These are phyloP conservation scores for Acholoe squamosa DNA, from an alignment of 2,888 invertebrate genomes.

Conservation along the genomic window DNA sequence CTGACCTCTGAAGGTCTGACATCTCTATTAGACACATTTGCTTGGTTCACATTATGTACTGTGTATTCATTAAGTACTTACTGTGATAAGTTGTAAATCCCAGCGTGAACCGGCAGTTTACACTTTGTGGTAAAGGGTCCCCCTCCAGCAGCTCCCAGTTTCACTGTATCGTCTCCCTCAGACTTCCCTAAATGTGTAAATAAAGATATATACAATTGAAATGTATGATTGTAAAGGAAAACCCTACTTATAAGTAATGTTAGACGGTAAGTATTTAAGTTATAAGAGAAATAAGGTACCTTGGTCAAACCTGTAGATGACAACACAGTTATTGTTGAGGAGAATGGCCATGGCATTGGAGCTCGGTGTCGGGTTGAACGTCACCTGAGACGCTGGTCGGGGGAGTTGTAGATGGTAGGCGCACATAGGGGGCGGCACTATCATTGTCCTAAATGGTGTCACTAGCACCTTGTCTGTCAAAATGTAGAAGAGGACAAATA, in stretches of 20 bases:
- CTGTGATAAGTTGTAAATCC: background rate
- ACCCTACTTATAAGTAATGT: no score
- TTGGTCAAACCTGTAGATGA: conserved; percentile 40
- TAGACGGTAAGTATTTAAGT: no score
- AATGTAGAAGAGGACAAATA: no score
- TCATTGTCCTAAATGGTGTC: conserved; percentile 89
- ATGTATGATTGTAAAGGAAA: no score
- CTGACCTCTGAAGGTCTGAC: no score
- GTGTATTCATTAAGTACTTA: background rate
- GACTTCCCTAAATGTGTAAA: background rate
- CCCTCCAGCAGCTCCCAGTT: conserved; percentile 47
- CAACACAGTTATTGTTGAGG: conserved; percentile 67
- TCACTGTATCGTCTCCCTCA: background rate
- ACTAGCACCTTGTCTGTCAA: conserved; percentile 86
- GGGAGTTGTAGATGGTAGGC: conserved; percentile 86
- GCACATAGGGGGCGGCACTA: conserved; percentile 93
- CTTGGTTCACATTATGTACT: no score
- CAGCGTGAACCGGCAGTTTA: background rate
- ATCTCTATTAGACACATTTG: no score
- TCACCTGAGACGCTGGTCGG: conserved; percentile 84
- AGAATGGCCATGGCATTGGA: conserved; percentile 71
- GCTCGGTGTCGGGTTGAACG: conserved; percentile 72
- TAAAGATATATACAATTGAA: background rate
- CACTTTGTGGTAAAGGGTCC: conserved; percentile 52
- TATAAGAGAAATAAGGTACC: background rate